A percentile compares a stretch with the other conserved stretches of the same genome.
Conservation (phyloP, 2,113 vertebrate genomes). For the Ammodytes dubius region DNA sequence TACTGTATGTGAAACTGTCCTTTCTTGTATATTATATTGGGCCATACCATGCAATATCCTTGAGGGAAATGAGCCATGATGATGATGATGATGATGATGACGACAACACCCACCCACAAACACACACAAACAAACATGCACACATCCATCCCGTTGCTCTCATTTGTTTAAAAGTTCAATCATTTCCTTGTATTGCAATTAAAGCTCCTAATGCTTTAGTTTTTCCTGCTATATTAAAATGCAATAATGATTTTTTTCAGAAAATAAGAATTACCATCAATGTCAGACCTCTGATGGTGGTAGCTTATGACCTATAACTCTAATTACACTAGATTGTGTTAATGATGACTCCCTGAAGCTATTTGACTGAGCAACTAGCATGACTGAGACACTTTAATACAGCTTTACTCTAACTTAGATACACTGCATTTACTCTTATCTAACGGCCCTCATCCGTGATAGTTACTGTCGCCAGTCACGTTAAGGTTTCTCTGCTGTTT, state of each 20-base stretch:
- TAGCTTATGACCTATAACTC: slow-evolving; percentile 21
- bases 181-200: slow-evolving; percentile 4
- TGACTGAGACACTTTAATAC: slow-evolving; percentile 32
- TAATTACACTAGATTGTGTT: slow-evolving; percentile 53
- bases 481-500: not conserved
- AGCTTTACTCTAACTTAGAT: slow-evolving; percentile 23
- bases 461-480: not conserved
- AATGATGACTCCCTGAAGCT: slow-evolving; percentile 42
- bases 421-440: slow-evolving; percentile 6
- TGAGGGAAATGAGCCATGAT: slow-evolving; percentile 11
- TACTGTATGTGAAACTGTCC: not conserved
- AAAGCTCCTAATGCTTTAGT: not conserved
- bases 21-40: not conserved
- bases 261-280: slow-evolving; percentile 41
- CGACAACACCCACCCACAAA: not conserved
- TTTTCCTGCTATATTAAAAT: slow-evolving; percentile 36
- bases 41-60: not conserved
- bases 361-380: slow-evolving; percentile 44
- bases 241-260: slow-evolving; percentile 10
- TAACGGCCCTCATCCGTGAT: slow-evolving; percentile 6
- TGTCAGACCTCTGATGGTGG: slow-evolving; percentile 12
- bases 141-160: not conserved
- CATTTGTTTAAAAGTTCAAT: slow-evolving; percentile 36
- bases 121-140: not conserved
- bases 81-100: slow-evolving; percentile 8